Conservation (phyloP, 1,140 invertebrate genomes). For the Drosophila sucinea region DNA sequence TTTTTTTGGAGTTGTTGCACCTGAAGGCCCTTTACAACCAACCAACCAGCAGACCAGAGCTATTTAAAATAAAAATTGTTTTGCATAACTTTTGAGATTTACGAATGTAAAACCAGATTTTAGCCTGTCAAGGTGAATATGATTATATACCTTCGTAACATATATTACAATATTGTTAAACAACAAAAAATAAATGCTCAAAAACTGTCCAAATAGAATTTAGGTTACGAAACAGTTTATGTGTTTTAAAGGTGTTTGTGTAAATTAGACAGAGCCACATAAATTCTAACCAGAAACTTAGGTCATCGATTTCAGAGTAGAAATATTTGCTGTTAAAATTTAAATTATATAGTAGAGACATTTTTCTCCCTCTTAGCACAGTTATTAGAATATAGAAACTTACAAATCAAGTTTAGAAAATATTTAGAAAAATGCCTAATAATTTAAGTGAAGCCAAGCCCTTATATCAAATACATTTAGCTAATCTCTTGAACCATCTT, state of each 20-base stretch:
- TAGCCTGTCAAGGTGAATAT: constrained; percentile 47
- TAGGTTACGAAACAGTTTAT: constrained; percentile 1
- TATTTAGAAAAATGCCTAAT: too few species aligned
- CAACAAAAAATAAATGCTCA: not conserved
- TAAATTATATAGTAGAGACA: too few species aligned
- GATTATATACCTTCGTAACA: constrained; percentile 14
- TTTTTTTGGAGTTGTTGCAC: constrained; percentile 21
- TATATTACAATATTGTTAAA: constrained; percentile 17
- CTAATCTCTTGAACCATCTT: not conserved
- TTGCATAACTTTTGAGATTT: constrained; percentile 60
- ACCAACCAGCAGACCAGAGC: constrained; percentile 31
- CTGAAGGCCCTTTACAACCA: constrained; percentile 57
- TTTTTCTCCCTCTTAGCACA: too few species aligned
- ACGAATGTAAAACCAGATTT: constrained; percentile 27
- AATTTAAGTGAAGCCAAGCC: not conserved
- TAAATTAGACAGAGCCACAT: not conserved
- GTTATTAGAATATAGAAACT: too few species aligned
- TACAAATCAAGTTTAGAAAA: too few species aligned
- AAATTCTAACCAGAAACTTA: not conserved
- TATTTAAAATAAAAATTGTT: constrained; percentile 60
- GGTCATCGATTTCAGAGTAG: too few species aligned
- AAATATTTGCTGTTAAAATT: not conserved
- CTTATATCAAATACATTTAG: not conserved
- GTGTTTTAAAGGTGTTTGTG: not conserved
- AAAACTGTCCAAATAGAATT: constrained; percentile 6